phyloP scores from a whole-genome alignment of 2,113 vertebrate species.

The Pongo abelii region DNA sequence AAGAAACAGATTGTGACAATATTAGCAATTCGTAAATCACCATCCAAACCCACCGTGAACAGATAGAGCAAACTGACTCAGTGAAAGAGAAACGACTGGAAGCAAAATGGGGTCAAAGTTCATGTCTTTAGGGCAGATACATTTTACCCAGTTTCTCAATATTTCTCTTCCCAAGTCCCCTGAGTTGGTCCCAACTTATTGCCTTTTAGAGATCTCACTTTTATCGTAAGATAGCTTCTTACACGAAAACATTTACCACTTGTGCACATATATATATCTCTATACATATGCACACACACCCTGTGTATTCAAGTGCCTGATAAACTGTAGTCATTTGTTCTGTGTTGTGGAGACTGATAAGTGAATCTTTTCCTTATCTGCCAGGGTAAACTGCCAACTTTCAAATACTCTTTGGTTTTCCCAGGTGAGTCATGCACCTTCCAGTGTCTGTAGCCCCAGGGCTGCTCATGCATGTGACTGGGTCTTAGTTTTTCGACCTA shows the following conservation, averaged over 20 bases:
- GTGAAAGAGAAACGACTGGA: background rate
- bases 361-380: background rate
- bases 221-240: background rate
- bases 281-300: rapidly evolving
- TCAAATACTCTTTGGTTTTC: background rate
- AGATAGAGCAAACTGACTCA: background rate
- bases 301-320: background rate
- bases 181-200: background rate
- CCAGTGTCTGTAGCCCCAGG: background rate
- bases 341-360: background rate
- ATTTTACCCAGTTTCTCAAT: background rate
- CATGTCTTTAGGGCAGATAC: background rate
- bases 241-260: background rate
- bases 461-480: rapidly evolving
- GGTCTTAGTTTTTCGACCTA: background rate
- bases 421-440: background rate
- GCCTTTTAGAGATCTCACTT: background rate
- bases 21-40: background rate
- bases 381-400: background rate
- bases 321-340: background rate
- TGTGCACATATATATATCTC: rapidly evolving
- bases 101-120: background rate
- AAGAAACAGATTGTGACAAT: background rate
- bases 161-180: background rate
- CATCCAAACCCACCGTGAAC: conserved; percentile 9